Evolutionary conservation across 2,888 invertebrate species (phyloP).

Genomic region (Congeria kusceri): DNA sequence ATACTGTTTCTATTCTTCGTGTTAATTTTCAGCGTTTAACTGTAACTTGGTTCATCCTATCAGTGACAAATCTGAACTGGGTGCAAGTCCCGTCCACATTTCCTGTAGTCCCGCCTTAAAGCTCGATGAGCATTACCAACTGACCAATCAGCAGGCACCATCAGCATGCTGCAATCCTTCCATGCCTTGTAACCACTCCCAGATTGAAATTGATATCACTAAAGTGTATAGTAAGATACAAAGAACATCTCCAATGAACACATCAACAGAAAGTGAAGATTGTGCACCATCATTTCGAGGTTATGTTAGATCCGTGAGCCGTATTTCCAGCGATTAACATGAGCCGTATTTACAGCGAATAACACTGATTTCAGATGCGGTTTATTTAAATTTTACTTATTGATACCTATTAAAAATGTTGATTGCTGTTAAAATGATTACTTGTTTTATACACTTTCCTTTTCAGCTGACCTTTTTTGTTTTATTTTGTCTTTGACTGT

Average conservation of each 20-base stretch:
- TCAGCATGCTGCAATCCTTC: constrained; percentile 41
- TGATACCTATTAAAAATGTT: too few relatives aligned
- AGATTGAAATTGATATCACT: constrained; percentile 29
- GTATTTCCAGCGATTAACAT: too few relatives aligned
- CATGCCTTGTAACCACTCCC: constrained; percentile 23
- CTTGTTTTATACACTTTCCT: background rate
- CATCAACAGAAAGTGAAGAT: constrained; percentile 22
- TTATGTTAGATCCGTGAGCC: constrained; percentile 21
- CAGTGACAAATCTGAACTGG: background rate
- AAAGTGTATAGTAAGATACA: constrained; percentile 60
- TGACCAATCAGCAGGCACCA: constrained; percentile 49
- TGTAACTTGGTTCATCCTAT: constrained; percentile 38
- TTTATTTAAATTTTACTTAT: too few relatives aligned
- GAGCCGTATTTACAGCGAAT: too few relatives aligned
- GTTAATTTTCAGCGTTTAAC: constrained; percentile 41
- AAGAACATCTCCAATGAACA: constrained; percentile 26
- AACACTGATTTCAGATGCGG: too few relatives aligned
- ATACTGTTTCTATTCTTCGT: too few relatives aligned
- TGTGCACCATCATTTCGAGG: constrained; percentile 45
- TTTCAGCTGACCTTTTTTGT: background rate
- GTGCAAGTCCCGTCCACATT: too few relatives aligned
- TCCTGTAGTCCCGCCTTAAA: constrained; percentile 14
- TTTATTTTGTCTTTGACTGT: constrained; percentile 1
- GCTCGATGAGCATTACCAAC: constrained; percentile 41
- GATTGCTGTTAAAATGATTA: too few relatives aligned